Percentiles rank a stretch among this genome's conserved stretches.
These are phyloP conservation scores for Mesochorus sp. DNA, from an alignment of 2,888 invertebrate genomes.

Conservation along the genomic window DNA sequence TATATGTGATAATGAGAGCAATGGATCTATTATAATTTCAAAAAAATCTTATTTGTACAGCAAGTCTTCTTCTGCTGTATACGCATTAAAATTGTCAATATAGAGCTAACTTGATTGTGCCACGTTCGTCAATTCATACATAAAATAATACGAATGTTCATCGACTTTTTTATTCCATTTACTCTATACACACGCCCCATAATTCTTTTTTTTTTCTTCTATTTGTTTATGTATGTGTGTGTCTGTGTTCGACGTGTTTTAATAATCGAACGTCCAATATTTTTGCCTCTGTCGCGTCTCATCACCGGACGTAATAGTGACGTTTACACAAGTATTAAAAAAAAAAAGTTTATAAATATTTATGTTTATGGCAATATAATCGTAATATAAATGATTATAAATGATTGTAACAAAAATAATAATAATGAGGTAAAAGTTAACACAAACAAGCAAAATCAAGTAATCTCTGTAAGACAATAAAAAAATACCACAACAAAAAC, in stretches of 20 bases:
- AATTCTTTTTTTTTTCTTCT: neutral
- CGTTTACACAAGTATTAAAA: conserved; percentile 54
- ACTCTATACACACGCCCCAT: conserved; percentile 39
- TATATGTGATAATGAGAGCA: conserved; percentile 46
- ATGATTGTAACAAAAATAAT: conserved; percentile 42
- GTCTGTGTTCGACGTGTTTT: conserved; percentile 59
- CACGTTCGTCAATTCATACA: conserved; percentile 62
- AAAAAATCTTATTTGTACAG: no score
- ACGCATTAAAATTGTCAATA: conserved; percentile 36
- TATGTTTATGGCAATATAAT: conserved; percentile 11
- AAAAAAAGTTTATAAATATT: conserved; percentile 17
- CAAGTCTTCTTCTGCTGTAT: conserved; percentile 5
- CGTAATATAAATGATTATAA: conserved; percentile 32
- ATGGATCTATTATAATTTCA: conserved; percentile 44
- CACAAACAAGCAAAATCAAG: conserved; percentile 80
- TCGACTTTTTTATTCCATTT: neutral
- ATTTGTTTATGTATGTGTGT: conserved; percentile 16
- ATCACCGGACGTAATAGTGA: conserved; percentile 54
- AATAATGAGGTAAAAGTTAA: conserved; percentile 63
- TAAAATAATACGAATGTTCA: neutral
- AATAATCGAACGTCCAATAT: conserved; percentile 55
- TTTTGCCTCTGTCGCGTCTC: conserved; percentile 55
- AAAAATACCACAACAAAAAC: conserved; percentile 62
- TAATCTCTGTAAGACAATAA: conserved; percentile 71
- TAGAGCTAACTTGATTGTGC: conserved; percentile 72